These are phyloP conservation scores for Thereva unica DNA, from an alignment of 2,888 invertebrate genomes.

Conservation along the genomic window DNA sequence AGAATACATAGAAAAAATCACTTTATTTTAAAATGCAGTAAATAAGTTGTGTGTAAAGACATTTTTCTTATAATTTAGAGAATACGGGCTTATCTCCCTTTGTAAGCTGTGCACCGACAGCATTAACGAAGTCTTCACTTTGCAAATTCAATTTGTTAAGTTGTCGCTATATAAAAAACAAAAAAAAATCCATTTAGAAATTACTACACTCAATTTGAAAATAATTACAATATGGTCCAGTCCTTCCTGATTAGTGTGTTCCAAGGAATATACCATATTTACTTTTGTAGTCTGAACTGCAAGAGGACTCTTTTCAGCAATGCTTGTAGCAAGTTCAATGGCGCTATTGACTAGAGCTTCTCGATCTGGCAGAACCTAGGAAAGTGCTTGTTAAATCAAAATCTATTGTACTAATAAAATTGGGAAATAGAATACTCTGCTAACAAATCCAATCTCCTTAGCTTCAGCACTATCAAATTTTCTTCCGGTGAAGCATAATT, in stretches of 20 bases:
- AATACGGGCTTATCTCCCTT: constrained; percentile 74
- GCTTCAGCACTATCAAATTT: constrained; percentile 83
- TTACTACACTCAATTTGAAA: neutral
- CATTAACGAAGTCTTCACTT: constrained; percentile 84
- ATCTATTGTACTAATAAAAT: constrained; percentile 14
- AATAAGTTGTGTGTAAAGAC: neutral
- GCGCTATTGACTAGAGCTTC: constrained; percentile 69
- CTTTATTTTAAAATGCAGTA: neutral
- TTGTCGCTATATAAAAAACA: constrained; percentile 69
- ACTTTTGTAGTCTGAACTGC: constrained; percentile 92
- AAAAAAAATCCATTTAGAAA: constrained; percentile 34
- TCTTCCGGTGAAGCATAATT: constrained; percentile 85
- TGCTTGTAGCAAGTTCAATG: constrained; percentile 73
- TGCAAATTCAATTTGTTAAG: constrained; percentile 87
- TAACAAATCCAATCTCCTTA: constrained; percentile 79
- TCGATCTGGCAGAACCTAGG: constrained; percentile 51
- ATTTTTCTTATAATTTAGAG: constrained; percentile 70
- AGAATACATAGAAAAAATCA: too few relatives aligned
- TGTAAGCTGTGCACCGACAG: constrained; percentile 72
- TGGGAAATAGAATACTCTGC: constrained; percentile 62
- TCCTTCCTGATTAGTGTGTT: constrained; percentile 84
- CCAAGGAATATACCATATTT: constrained; percentile 81
- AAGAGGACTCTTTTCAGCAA: constrained; percentile 89
- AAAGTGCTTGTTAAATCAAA: constrained; percentile 38
- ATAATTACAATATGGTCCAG: constrained; percentile 83